A percentile compares a stretch with the other conserved stretches of the same genome.
These are phyloP conservation scores for Aptenodytes forsteri DNA, from an alignment of 2,113 vertebrate genomes.

Conservation along the genomic window DNA sequence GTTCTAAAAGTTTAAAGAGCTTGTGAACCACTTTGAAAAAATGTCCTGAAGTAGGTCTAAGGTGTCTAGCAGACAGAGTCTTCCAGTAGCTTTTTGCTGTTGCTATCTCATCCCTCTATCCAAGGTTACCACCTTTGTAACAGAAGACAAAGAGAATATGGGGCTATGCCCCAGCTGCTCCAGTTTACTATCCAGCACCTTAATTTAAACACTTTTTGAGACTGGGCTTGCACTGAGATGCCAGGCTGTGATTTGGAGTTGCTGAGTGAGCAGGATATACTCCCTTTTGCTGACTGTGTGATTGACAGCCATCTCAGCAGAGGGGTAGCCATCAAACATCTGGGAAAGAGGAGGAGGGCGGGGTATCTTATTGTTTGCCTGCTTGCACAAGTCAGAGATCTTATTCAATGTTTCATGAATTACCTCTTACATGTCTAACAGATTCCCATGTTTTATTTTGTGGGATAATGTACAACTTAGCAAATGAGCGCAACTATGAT, in stretches of 20 bases:
- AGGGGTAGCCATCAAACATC: neutral
- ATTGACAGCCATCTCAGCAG: neutral
- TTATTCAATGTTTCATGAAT: neutral
- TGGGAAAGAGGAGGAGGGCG: neutral
- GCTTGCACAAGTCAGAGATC: neutral
- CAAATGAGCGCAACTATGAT: neutral
- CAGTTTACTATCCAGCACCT: neutral
- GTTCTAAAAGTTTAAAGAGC: neutral
- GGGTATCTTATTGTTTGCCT: neutral
- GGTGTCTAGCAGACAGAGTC: neutral
- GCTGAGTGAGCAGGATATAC: neutral
- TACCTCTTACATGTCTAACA: neutral
- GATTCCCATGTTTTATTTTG: neutral
- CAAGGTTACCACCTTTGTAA: neutral
- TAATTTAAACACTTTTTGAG: neutral
- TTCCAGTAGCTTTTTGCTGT: neutral
- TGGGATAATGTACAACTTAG: neutral
- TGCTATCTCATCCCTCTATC: neutral
- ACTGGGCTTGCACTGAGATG: neutral
- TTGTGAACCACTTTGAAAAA: neutral
- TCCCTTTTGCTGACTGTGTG: neutral
- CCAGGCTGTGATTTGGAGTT: neutral
- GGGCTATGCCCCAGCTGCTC: neutral
- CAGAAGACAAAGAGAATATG: neutral
- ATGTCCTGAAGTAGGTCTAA: neutral